Base-by-base conservation (phyloP, 1,140 invertebrate species). In the Kradibia gibbosae region DNA sequence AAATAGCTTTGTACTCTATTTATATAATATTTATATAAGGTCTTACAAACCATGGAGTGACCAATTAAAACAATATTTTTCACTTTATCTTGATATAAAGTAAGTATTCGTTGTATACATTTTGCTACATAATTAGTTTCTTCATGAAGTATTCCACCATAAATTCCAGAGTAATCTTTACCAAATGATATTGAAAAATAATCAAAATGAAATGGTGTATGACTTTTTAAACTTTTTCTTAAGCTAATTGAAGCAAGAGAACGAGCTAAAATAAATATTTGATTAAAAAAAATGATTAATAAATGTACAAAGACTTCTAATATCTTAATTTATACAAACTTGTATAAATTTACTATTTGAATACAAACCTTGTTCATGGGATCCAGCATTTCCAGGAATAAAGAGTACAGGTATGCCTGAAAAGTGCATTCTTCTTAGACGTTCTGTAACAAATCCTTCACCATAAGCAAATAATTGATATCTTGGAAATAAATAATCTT, bases 331-430 rank as follows among this genome's bases (percentile, higher is more conserved):
- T 45, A n/a, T n/a, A n/a, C n/a, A n/a, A n/a, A n/a, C 13, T 45
- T 45, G 15, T 53, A 3, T 22, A 53, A 53, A 53, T 53, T 20
- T 53, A 11, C 50, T 53, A 20, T 22, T 20, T 53, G 15, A 20
- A 22, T 45, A 53, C 22, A 82, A 81, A 95, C 94, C 95, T 95
- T 98, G 97, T 88, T 96, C 96, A 86, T 97, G 94, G 57, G 97
- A 98, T 2, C 98, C 98, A 83, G 94, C 95, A 93, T 98, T 98
- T 57, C 98, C 97, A 70, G 97, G 97, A 79, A 99, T 93, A 91
- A 98, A 99, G 62, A 99, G 92, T 1, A 98, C 96, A 31, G 98
- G 97, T 70, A 98, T 95, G 8, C 98, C 97, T 85, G 92, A 92
- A 91, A 97, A 95, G 87, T 95, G 90, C 92, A 94, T 94, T 87